A percentile compares a stretch with the other conserved stretches of the same genome.
These are phyloP conservation scores for Vulpes ferrilata DNA, from an alignment of 2,113 vertebrate genomes.

Conservation along the genomic window DNA sequence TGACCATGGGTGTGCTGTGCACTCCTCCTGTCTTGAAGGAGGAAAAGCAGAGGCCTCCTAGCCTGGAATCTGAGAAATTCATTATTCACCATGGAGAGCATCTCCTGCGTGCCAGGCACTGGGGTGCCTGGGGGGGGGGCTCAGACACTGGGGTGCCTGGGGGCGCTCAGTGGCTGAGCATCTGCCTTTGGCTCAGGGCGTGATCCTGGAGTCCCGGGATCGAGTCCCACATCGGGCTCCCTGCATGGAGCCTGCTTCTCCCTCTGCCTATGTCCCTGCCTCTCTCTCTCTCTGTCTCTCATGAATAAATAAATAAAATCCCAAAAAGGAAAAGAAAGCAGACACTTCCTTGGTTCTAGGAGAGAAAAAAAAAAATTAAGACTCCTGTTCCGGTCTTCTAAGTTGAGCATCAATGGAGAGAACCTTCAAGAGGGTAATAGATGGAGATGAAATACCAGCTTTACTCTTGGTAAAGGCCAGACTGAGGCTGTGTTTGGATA, in stretches of 20 bases:
- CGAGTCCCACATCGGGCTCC: no score
- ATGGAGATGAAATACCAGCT: background rate
- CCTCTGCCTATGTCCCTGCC: no score
- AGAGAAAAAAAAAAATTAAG: background rate
- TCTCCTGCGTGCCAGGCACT: no score
- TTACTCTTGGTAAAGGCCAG: background rate
- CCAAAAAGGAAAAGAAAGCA: background rate
- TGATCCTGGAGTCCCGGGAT: no score
- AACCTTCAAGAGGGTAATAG: background rate
- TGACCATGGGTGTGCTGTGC: background rate
- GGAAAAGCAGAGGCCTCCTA: background rate
- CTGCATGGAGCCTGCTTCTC: no score
- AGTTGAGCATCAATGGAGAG: background rate
- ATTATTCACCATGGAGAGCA: background rate
- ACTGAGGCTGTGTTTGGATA: background rate
- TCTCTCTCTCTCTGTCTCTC: no score
- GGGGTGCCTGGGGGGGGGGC: no score
- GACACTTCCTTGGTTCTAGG: background rate
- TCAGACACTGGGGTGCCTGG: no score
- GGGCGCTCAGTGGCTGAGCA: no score
- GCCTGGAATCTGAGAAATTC: background rate
- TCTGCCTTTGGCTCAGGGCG: no score
- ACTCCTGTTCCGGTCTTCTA: background rate
- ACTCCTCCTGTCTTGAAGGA: background rate
- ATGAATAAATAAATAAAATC: no score